Conservation (phyloP, 1,140 invertebrate genomes). For the Protaetia brevitarsis region DNA sequence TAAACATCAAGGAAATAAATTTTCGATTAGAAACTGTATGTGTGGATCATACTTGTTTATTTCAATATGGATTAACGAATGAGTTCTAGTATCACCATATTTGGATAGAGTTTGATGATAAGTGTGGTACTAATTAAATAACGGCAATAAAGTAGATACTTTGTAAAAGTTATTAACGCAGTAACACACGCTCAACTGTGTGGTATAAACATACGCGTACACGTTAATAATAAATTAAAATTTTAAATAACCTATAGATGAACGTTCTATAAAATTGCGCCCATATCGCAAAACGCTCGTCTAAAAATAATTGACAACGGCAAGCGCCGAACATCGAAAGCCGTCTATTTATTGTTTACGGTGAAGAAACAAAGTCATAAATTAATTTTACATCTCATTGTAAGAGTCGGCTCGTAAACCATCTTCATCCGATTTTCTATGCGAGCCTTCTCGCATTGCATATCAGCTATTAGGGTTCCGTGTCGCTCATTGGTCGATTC, state of each 20-base stretch:
- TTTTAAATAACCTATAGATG: slow-evolving; percentile 10
- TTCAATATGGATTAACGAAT: too few relatives aligned
- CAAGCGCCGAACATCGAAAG: slow-evolving; percentile 17
- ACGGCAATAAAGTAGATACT: neutral
- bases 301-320: slow-evolving; percentile 6
- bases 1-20: too few relatives aligned
- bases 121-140: too few relatives aligned
- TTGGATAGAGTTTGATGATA: too few relatives aligned
- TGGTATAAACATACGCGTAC: neutral
- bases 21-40: too few relatives aligned
- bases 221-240: slow-evolving; percentile 17
- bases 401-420: slow-evolving; percentile 24
- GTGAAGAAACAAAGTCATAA: slow-evolving; percentile 24
- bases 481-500: slow-evolving; percentile 23
- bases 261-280: neutral
- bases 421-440: slow-evolving; percentile 24
- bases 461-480: slow-evolving; percentile 19
- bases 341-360: slow-evolving; percentile 25
- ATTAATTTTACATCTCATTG: slow-evolving; percentile 28
- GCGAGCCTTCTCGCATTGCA: slow-evolving; percentile 10
- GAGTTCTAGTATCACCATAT: too few relatives aligned
- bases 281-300: neutral
- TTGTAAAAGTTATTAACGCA: slow-evolving; percentile 2
- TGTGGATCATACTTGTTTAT: too few relatives aligned
- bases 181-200: neutral